phyloP scores from a whole-genome alignment of 2,888 invertebrate species.

The Torymus tubicola region DNA sequence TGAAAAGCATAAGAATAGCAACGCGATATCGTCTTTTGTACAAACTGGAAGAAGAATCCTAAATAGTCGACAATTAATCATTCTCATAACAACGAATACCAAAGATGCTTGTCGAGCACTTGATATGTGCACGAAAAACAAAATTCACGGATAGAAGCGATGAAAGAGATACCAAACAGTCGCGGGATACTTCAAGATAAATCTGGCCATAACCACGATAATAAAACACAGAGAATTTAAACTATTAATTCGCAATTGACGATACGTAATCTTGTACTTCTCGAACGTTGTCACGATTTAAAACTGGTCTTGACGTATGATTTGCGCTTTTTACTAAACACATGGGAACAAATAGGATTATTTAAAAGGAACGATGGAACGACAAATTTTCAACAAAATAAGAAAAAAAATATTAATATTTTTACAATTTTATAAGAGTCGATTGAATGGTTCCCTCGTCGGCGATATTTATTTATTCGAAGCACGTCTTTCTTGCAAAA shows the following conservation, averaged over 20 bases:
- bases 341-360: constrained; percentile 39
- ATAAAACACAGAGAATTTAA: too few relatives aligned
- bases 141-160: too few relatives aligned
- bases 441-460: neutral
- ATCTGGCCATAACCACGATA: too few relatives aligned
- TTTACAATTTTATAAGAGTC: constrained; percentile 16
- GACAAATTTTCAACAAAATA: neutral
- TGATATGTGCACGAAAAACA: too few relatives aligned
- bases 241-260: neutral
- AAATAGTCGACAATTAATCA: too few relatives aligned
- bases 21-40: too few relatives aligned
- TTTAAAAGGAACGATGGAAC: neutral
- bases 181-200: too few relatives aligned
- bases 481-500: neutral
- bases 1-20: too few relatives aligned
- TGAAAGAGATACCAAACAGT: too few relatives aligned
- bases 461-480: neutral
- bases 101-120: too few relatives aligned
- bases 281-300: neutral
- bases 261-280: neutral
- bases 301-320: neutral
- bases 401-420: constrained; percentile 19
- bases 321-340: constrained; percentile 21
- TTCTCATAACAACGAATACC: too few relatives aligned
- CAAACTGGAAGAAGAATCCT: too few relatives aligned